Evolutionary conservation across 2,888 invertebrate genomes (phyloP), one percentile per base, ranked within the genome.

Genomic region (Pollenia griseotomentosa): DNA sequence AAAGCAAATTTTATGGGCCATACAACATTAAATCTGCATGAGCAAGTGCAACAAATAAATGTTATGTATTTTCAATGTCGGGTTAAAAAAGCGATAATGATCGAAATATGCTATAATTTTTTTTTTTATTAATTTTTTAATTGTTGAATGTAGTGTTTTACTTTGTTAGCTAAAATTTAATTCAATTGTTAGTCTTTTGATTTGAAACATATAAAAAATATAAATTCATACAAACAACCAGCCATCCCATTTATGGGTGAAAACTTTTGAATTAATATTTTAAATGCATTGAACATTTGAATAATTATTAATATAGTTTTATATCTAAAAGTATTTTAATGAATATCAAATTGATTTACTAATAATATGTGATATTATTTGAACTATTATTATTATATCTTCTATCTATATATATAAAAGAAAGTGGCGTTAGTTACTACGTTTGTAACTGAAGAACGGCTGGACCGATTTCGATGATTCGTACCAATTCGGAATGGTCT

Each of bases 351-450:
- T 33, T 33, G 61, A 53, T 80, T 80, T 44, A 40, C 46, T 33
- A 80, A 71, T 55, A 71, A 33, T 80, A 46, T 80, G 80, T 80
- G 80, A 71, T 23, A 44, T 12, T 63, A 61, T 63, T 80, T 63
- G 46, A 63, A 65, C 16, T 48, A 48, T 40, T 44, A 40, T 51
- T 48, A 19, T 19, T 19, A 57, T n/a, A n/a, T n/a, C n/a, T n/a
- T n/a, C n/a, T n/a, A n/a, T n/a, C n/a, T n/a, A n/a, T 16, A 57
- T 53, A 40, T 4, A 46, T 65, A 44, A 65, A 46, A 0, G 12
- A 19, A 33, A 33, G n/a, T n/a, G n/a, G n/a, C n/a, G n/a, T n/a
- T n/a, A n/a, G n/a, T n/a, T n/a, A n/a, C n/a, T n/a, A n/a, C n/a
- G n/a, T n/a, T n/a, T n/a, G n/a, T n/a, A n/a, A n/a, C n/a, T n/a